Conservation (phyloP, 2,888 invertebrate species). For the Melinaea menophilus region DNA sequence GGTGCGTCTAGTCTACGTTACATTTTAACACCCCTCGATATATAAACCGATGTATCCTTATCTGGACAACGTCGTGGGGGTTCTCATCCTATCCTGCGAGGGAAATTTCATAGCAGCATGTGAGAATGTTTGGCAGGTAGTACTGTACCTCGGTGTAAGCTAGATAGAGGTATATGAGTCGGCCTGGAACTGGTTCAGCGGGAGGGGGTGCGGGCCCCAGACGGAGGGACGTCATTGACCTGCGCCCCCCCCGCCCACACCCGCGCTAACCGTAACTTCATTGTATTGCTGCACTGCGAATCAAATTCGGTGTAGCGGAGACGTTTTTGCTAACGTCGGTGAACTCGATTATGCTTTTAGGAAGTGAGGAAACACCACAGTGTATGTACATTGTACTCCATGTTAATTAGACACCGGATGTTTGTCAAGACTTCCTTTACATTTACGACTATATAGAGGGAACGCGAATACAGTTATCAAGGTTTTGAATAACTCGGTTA, state of each 20-base stretch:
- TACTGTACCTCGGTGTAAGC: conserved; percentile 52
- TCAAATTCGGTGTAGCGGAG: conserved; percentile 61
- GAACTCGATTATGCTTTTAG: conserved; percentile 36
- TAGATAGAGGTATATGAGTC: conserved; percentile 60
- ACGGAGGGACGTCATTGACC: conserved; percentile 75
- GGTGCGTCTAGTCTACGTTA: conserved; percentile 32
- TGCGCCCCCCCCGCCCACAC: conserved; percentile 55
- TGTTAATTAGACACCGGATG: conserved; percentile 14
- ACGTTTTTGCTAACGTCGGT: conserved; percentile 43
- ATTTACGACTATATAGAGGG: too few relatives aligned
- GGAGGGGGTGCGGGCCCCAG: conserved; percentile 55
- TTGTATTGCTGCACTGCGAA: conserved; percentile 64
- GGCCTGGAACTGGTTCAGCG: conserved; percentile 52
- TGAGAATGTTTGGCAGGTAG: conserved; percentile 59
- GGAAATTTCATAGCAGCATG: conserved; percentile 31
- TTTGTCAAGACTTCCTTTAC: not conserved
- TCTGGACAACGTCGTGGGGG: conserved; percentile 34
- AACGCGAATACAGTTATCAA: too few relatives aligned
- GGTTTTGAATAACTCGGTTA: not conserved
- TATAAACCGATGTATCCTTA: conserved; percentile 36
- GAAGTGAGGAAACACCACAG: conserved; percentile 19
- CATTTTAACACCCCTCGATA: conserved; percentile 31
- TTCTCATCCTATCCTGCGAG: conserved; percentile 22
- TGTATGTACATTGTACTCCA: conserved; percentile 21
- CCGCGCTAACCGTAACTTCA: conserved; percentile 68